phyloP scores from a whole-genome alignment of 2,113 vertebrate genomes.

The human region DNA sequence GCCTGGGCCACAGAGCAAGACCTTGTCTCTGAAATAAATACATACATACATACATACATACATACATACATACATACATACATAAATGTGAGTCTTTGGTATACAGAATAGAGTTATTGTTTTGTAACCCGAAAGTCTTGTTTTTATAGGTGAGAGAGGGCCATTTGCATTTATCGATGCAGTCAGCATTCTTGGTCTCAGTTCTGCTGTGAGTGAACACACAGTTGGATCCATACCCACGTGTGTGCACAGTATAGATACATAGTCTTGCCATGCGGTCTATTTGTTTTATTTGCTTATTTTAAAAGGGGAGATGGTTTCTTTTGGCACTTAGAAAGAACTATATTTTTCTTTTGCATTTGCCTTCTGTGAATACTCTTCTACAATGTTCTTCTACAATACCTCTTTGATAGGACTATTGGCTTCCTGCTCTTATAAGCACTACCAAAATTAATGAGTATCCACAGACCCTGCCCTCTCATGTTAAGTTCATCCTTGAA shows the following conservation, averaged over 20 bases:
- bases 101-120: not conserved
- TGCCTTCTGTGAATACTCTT: not conserved
- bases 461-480: too few species aligned
- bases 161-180: not conserved
- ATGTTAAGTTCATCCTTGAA: not conserved
- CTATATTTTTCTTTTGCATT: not conserved
- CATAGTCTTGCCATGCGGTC: not conserved
- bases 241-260: rapidly evolving
- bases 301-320: not conserved
- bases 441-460: too few species aligned
- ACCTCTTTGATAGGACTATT: rapidly evolving
- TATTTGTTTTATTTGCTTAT: not conserved
- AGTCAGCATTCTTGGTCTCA: not conserved
- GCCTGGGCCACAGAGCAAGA: too few species aligned
- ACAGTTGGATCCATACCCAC: rapidly evolving
- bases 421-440: not conserved
- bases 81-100: not conserved
- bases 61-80: too few species aligned
- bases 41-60: too few species aligned
- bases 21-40: too few species aligned
- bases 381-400: rapidly evolving
- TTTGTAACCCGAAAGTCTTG: not conserved
- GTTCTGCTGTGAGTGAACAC: rapidly evolving
- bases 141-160: not conserved
- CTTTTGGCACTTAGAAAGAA: not conserved